Percentiles rank a stretch among this genome's conserved stretches.
Conservation (phyloP, 2,113 vertebrate genomes). For the Fukomys damarensis region DNA sequence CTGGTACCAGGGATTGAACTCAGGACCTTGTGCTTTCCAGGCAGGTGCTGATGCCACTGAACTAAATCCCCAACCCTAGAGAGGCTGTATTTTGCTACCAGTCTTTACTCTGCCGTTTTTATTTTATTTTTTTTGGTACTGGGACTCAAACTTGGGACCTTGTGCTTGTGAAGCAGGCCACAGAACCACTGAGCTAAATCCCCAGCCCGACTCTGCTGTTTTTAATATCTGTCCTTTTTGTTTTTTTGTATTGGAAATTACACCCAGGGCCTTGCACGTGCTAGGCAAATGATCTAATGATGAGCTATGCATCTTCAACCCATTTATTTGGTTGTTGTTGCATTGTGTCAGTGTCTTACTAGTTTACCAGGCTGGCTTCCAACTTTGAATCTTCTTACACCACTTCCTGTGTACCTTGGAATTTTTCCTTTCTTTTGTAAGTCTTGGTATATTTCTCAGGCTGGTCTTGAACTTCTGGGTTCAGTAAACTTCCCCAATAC, state of each 20-base stretch:
- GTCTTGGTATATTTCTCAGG: neutral
- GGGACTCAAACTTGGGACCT: neutral
- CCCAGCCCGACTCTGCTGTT: neutral
- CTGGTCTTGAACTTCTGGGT: neutral
- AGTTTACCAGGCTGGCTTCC: neutral
- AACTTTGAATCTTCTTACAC: neutral
- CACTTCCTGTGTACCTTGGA: neutral
- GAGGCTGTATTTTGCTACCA: neutral
- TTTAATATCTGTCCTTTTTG: neutral
- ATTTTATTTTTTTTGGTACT: neutral
- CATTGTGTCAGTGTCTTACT: neutral
- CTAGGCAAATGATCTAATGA: neutral
- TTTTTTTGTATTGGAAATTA: neutral
- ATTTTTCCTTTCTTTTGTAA: neutral
- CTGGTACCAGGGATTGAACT: no score
- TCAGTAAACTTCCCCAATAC: neutral
- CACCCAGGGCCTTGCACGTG: neutral
- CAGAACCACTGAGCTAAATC: no score
- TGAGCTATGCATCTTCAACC: neutral
- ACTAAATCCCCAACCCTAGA: no score
- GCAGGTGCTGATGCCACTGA: no score
- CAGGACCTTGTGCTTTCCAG: no score
- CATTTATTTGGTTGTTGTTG: neutral
- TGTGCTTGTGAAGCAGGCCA: no score
- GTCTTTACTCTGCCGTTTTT: neutral